These are phyloP conservation scores for Rousettus madagascariensis DNA, from an alignment of 2,797 vertebrate species.

Conservation along the genomic window DNA sequence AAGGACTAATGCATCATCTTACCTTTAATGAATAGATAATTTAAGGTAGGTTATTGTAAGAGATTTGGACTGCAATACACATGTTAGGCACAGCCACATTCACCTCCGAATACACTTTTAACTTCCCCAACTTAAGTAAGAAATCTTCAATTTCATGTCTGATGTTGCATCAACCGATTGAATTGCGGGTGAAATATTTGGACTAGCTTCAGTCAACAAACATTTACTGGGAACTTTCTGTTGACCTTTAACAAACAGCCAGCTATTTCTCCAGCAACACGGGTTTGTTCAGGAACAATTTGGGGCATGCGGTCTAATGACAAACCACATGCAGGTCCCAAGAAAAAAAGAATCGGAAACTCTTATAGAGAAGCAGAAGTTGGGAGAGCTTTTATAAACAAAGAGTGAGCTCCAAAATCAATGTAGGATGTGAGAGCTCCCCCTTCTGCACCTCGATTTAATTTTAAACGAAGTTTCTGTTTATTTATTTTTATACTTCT, in stretches of 20 bases:
- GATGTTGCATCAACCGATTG: background rate
- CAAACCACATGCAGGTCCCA: background rate
- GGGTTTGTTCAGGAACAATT: background rate
- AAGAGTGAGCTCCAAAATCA: background rate
- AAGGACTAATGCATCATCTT: background rate
- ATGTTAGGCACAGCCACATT: background rate
- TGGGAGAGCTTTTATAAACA: background rate
- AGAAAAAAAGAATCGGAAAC: background rate
- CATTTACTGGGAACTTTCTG: background rate
- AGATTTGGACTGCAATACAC: background rate
- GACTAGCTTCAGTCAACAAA: background rate
- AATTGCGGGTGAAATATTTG: background rate
- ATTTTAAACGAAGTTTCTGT: background rate
- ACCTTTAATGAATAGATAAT: background rate
- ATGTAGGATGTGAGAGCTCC: background rate
- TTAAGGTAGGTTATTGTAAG: background rate
- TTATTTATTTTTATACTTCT: background rate
- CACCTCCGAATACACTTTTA: background rate
- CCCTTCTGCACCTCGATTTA: background rate
- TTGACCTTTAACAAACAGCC: background rate
- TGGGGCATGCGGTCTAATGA: background rate
- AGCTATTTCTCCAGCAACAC: background rate
- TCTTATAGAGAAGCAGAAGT: background rate
- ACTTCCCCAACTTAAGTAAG: background rate
- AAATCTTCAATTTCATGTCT: background rate